Base-by-base conservation (phyloP, 2,113 vertebrate species). In the Triplophysa dalaica region DNA sequence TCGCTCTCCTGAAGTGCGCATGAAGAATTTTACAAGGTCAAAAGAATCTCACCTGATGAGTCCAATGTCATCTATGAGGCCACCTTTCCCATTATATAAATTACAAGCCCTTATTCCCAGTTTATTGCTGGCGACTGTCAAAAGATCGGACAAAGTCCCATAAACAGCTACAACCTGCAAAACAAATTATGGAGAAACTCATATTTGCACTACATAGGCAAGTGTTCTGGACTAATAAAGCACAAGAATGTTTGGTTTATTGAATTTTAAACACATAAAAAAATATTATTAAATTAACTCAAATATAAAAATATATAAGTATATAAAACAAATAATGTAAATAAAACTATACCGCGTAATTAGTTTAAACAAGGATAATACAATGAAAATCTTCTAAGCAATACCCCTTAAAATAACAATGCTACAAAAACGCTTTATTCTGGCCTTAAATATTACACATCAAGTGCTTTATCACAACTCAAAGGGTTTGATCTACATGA, bases 91-190 rank as follows among this genome's bases (percentile, higher is more conserved):
- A 79, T 98, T 99, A 92, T 96, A 99, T 8, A 99, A 89, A 82
- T 93, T 93, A 82, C 91, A 94, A 1, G 97, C 98, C 92, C 95
- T 96, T 75, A 99, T 98, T 82, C 95, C 96, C 1, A 99, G 93
- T 89, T 98, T 99, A 87, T 87, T 97, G 86, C 98, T 97, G 11
- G 98, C 98, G 80, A 98, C 94, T 17, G 96, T 96, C 43, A 99
- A 90, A 83, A 99, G 80, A 85, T 99, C 97, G 0, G 97, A 93
- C 70, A 99, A 87, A 52, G 96, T 95, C 77, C 96, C 97, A 48
- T 98, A 96, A 2, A 99, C 96, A 79, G 96, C 96, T 86, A 99
- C 96, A 9, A 99, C 98, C 97, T 99, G 87, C 0, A 63, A 61
- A 41, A 33, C 3, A 81, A 4, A 11, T 2, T 3, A 45, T 0